Evolutionary conservation across 2,888 invertebrate species (phyloP), one percentile per base, ranked within the genome.

Genomic region (Ceraclea dissimilis): DNA sequence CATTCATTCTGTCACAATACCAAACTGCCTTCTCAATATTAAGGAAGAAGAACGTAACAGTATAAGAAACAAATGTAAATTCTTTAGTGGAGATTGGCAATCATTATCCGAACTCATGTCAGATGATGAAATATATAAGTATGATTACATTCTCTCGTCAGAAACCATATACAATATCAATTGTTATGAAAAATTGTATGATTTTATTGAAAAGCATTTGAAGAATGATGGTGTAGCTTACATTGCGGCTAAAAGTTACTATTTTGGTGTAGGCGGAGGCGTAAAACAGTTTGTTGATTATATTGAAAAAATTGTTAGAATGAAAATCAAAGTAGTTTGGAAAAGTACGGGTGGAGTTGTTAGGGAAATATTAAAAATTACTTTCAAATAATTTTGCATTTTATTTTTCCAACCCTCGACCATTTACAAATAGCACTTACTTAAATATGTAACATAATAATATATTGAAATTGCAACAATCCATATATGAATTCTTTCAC

Each of bases 231-330:
- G 93, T 43, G 66, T 68, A 47, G 75, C 80, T 61, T 86, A 83
- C 69, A 71, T 97, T 55, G 95, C 94, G 52, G 95, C 93, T 2
- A 98, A 97, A 78, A 83, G 83, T 13, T 85, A 88, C 71, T 98
- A 98, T 71, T 97, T 97, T 78, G 97, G 97, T 61, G 92, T 96
- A 19, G 96, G 96, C 11, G 97, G 97, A 51, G 86, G 92, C 11
- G 76, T 86, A 43, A 74, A 84, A 61, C 81, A 87, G 63, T 97
- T 96, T 77, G 82, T 87, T 69, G 69, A 80, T 47, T 69, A 79
- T 51, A 64, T 93, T 5, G 67, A 74, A 57, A 71, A 74, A 49
- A 79, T 80, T 65, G 72, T 73, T 20, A 64, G 69, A 44, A 83
- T 92, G 65, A 66, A 73, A 21, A 72, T 73, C 60, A 70, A 78